Percentiles rank a stretch among this genome's conserved stretches.
Conservation (phyloP, 2,888 invertebrate species). For the Philereme vetulata region DNA sequence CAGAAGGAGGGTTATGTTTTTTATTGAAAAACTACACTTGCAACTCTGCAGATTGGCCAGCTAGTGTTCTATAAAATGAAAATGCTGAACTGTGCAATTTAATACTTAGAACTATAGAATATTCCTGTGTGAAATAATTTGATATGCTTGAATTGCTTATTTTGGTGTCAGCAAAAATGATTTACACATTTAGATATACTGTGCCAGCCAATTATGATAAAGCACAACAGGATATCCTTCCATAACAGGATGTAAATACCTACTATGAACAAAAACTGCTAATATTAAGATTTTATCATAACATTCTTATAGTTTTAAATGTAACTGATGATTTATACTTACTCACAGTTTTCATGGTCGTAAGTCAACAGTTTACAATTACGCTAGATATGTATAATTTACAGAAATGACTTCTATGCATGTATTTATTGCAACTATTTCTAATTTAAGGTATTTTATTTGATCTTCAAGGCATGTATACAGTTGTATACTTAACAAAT, state of each 20-base stretch:
- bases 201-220: not conserved
- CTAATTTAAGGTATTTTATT: not conserved
- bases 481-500: not conserved
- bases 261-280: not conserved
- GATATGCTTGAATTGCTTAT: not conserved
- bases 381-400: not conserved
- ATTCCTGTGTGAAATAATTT: not conserved
- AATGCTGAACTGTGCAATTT: not conserved
- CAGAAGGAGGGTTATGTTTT: too few relatives aligned
- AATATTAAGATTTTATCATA: too few relatives aligned
- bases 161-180: constrained; percentile 15
- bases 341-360: not conserved
- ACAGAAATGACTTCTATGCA: not conserved
- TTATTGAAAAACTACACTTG: too few relatives aligned
- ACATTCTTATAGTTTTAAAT: too few relatives aligned
- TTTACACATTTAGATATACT: constrained; percentile 17
- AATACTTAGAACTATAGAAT: not conserved
- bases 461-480: not conserved
- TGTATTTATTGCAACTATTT: not conserved
- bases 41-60: too few relatives aligned
- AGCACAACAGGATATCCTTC: not conserved
- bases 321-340: too few relatives aligned
- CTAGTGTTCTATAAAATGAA: not conserved
- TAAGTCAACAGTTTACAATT: not conserved
- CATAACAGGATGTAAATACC: not conserved